Conservation (phyloP, 1,140 invertebrate genomes). For the Brachystomella parvula region DNA sequence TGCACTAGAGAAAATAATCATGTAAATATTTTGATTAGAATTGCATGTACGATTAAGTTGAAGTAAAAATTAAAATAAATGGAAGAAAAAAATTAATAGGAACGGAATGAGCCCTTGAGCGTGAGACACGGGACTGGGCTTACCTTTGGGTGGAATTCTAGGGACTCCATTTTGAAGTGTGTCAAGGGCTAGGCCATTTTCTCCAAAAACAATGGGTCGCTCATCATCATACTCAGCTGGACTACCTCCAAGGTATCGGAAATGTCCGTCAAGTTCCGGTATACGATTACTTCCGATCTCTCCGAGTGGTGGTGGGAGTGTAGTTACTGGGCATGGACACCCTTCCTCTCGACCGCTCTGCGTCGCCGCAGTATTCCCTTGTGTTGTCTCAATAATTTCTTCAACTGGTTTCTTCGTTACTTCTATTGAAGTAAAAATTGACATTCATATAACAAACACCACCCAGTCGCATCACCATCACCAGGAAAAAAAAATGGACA, state of each 20-base stretch:
- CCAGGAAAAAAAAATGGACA: not conserved
- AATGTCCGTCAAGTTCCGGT: not conserved
- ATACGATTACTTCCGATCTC: not conserved
- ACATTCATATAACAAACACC: not conserved
- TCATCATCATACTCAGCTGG: not conserved
- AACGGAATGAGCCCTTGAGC: not conserved
- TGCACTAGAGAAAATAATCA: not conserved
- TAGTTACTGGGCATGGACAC: conserved; percentile 2
- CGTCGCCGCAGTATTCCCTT: not conserved
- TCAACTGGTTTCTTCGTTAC: conserved; percentile 14
- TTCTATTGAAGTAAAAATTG: not conserved
- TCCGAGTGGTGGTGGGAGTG: not conserved
- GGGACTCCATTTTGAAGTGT: conserved; percentile 21
- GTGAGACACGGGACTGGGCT: conserved; percentile 18
- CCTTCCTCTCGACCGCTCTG: conserved; percentile 11
- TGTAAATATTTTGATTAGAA: too few species aligned
- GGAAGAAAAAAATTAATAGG: not conserved
- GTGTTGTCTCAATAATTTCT: not conserved
- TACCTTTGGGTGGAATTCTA: conserved; percentile 19
- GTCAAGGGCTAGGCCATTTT: conserved; percentile 13
- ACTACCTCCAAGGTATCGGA: not conserved
- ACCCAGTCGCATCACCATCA: too few species aligned
- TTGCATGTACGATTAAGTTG: too few species aligned
- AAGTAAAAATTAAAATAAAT: not conserved
- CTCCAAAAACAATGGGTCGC: not conserved